A percentile compares a stretch with the other conserved stretches of the same genome.
Evolutionary conservation across 2,888 invertebrate species (phyloP).

Genomic region (Myathropa florea): DNA sequence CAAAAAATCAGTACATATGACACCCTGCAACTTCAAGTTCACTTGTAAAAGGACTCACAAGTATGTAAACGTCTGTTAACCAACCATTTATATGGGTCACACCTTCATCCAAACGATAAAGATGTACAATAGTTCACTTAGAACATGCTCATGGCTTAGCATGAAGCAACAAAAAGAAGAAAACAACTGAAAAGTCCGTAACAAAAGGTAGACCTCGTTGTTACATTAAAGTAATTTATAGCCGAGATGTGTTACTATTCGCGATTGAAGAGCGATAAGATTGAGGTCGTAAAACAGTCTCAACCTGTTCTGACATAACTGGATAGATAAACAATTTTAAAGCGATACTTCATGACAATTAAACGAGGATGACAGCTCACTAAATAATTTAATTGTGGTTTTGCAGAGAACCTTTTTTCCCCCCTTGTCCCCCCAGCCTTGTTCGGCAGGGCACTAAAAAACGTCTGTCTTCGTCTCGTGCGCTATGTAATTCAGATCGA

Average conservation of each 20-base stretch:
- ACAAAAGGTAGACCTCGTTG: neutral
- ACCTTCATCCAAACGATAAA: neutral
- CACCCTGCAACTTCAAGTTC: too few relatives aligned
- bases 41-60: too few relatives aligned
- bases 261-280: neutral
- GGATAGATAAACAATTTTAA: conserved; percentile 7
- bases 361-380: neutral
- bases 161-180: neutral
- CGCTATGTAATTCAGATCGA: neutral
- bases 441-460: too few relatives aligned
- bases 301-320: neutral
- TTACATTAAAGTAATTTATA: neutral
- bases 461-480: neutral
- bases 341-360: conserved; percentile 9
- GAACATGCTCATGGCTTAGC: neutral
- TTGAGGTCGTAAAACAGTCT: neutral
- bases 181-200: neutral
- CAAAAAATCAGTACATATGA: too few relatives aligned
- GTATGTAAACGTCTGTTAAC: neutral
- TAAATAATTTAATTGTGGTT: neutral
- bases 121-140: neutral
- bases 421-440: too few relatives aligned
- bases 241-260: conserved; percentile 10
- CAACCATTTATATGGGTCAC: neutral
- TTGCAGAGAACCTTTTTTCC: neutral